Conservation (phyloP, 2,113 vertebrate genomes). For the Zootoca vivipara region DNA sequence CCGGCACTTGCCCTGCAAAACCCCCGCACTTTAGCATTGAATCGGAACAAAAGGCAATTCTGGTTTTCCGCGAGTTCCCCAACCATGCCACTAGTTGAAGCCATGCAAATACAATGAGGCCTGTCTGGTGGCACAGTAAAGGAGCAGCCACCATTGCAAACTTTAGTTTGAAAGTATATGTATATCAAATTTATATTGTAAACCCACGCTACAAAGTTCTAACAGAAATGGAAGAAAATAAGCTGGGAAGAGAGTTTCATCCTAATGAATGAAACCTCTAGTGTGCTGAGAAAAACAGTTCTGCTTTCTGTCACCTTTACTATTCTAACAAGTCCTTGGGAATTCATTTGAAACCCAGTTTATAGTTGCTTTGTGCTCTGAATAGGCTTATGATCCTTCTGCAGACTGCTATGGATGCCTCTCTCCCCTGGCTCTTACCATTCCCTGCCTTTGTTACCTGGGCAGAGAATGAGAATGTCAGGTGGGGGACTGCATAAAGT, state of each 20-base stretch:
- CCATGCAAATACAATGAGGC: neutral
- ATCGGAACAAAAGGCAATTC: no score
- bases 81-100: neutral
- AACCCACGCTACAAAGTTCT: neutral
- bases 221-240: neutral
- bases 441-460: neutral
- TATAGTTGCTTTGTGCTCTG: neutral
- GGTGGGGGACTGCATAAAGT: neutral
- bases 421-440: neutral
- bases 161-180: neutral
- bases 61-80: no score
- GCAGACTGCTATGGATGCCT: neutral
- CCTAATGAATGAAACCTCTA: neutral
- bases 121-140: no score
- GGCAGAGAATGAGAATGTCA: neutral
- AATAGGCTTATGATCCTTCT: neutral
- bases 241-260: neutral
- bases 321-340: neutral
- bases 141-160: no score
- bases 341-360: neutral
- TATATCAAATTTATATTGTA: neutral
- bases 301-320: no score
- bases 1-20: no score
- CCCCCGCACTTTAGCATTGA: no score
- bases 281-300: no score